Evolutionary conservation across 1,140 invertebrate species (phyloP), one percentile per base, ranked within the genome.

Genomic region (Maniola jurtina): DNA sequence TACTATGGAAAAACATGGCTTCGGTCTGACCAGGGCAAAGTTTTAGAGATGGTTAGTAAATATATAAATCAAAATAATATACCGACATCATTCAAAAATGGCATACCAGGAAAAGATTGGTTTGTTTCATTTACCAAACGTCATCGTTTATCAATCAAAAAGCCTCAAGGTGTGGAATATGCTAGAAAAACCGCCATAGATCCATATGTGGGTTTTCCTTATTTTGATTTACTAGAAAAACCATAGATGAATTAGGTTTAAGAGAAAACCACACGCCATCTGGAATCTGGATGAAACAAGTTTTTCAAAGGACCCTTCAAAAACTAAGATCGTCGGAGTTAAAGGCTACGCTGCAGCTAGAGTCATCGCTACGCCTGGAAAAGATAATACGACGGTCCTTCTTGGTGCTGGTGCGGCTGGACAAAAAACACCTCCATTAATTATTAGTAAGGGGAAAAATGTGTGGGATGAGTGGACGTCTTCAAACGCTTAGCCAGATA

Each of bases 121-220:
- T 89, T 88, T 64, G 25, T 64, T 13, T 47, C 55, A 16, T 90
- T 90, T 66, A 72, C 70, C 65, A 68, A 76, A 64, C 66, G 85
- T 11, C 68, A 88, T 57, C 58, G 71, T 47, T 57, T 89, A 2
- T 81, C 79, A 2, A 58, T 82, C 11, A 88, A 84, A 75, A 86
- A 81, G 64, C 80, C 85, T 5, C 82, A 89, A 77, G 60, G 62
- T 60, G 79, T 87, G 48, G 79, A 87, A 75, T 70, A 76, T 62
- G 66, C 77, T 7, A 59, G 81, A 54, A 85, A 80, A 74, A 84
- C 58, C 60, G 70, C 71, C 10, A 59, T 60, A 25, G 70, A 82
- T 64, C 80, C 76, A 10, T 82, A 71, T 64, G 65, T 81, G 5
- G 54, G 79, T 15, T 65, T 66, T 52, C 57, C 62, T 0, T 84